Evolutionary conservation across 2,888 invertebrate species (phyloP), one percentile per base, ranked within the genome.

Genomic region (Octonoba sinensis): DNA sequence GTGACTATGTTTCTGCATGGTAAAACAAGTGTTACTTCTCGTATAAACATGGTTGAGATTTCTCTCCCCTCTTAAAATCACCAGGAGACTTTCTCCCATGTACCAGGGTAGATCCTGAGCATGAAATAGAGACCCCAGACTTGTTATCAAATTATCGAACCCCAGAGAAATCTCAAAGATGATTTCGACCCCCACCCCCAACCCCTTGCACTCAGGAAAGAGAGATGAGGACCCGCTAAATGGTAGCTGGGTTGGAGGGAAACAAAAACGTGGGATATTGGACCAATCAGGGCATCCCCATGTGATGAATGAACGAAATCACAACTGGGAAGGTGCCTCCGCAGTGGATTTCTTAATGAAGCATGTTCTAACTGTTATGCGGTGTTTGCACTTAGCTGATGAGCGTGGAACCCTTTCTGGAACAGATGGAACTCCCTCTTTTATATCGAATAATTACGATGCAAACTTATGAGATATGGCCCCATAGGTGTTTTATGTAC

Each of bases 111-210:
- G n/a, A n/a, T n/a, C n/a, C n/a, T n/a, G n/a, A 78, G 71, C 71
- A 57, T 54, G 74, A 74, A 75, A 59, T 57, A 66, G 78, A 79
- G 59, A 79, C 60, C 66, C 66, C 67, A 60, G 72, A 72, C 72
- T 72, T 59, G 62, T 79, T 79, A 79, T 79, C 79, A 79, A 79
- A 79, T 79, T 79, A 79, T 79, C 72, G 79, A 79, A 62, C 79
- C 79, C 79, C 16, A 49, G 72, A 79, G 79, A 79, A 79, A 72
- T 73, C 79, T 73, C 79, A 73, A 67, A 79, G 79, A 79, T 79
- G 79, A 79, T 66, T 59, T 72, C 72, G 69, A 13, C 27, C 60
- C 65, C 47, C 44, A 22, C 27, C 62, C 22, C 67, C 54, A n/a
- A n/a, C 64, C 65, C 20, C 51, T 36, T n/a, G 22, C 47, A 15